A percentile compares a stretch with the other conserved stretches of the same genome.
Evolutionary conservation across 2,113 vertebrate genomes (phyloP).

Genomic region (Bufo bufo): DNA sequence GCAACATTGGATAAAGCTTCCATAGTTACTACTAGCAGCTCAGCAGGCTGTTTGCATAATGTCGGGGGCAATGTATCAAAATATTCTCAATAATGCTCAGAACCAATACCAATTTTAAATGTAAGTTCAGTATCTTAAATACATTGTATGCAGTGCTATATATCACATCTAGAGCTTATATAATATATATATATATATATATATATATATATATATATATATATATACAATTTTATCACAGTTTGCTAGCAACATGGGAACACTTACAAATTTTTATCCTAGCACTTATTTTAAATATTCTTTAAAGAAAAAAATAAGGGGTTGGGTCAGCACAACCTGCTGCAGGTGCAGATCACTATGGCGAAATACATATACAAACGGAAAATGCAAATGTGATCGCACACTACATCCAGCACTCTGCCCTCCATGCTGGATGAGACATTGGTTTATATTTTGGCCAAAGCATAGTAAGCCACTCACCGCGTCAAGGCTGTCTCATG

Average conservation of each 20-base stretch:
- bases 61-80: not conserved
- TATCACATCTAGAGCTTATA: not conserved
- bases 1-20: not conserved
- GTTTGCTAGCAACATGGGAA: slow-evolving; percentile 10
- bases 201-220: no score
- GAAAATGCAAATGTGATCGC: no score
- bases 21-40: not conserved
- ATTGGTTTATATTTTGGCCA: no score
- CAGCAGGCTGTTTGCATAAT: not conserved
- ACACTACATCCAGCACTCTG: no score
- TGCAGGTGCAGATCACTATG: no score
- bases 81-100: not conserved
- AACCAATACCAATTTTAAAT: not conserved
- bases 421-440: no score
- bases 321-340: no score
- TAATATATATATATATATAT: no score
- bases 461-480: no score
- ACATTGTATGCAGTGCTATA: not conserved
- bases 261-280: slow-evolving; percentile 24
- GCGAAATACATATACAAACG: no score
- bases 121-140: not conserved
- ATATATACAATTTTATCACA: not conserved
- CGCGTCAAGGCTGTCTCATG: no score
- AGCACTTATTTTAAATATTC: slow-evolving; percentile 26
- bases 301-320: no score